Base-by-base conservation (phyloP, 2,888 invertebrate species). In the Oligia latruncula region DNA sequence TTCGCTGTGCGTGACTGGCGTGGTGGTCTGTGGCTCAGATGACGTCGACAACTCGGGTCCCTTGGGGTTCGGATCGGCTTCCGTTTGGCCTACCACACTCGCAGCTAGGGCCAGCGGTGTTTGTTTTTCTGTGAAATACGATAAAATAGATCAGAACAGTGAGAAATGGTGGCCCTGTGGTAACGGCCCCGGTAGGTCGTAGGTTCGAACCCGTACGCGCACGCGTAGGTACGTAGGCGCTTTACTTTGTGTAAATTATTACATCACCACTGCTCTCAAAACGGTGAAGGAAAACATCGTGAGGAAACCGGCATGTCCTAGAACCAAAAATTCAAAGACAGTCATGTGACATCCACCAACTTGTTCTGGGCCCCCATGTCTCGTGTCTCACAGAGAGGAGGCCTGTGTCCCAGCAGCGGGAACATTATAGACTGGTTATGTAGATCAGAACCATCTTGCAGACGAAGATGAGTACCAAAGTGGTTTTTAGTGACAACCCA, bases 11-110 rank as follows among this genome's bases (percentile, higher is more conserved):
- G 29, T 4, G 0, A 20, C 46, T 5, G 71, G 8, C 35, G 60
- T n/a, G 35, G 75, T 49, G 2, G 76, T 46, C 15, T 76, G 76
- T n/a, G 76, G 78, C 15, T 79, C 70, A 49, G 83, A 65, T 60
- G 70, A 40, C 9, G 74, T 8, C 43, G 43, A 68, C 43, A 78
- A 40, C n/a, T 71, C 71, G 8, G 79, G 74, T 5, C 29, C 9
- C 72, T 93, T 93, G 0, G 86, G 88, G 9, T 81, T 85, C 9
- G 85, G 86, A 3, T 55, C 85, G 17, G 90, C 89, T 55, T 91
- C 90, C 0, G 93, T 92, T 4, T 88, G 88, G 1, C 86, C 90
- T 79, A 90, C 87, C 43, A 89, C 58, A 13, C 88, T 71, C 0
- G 89, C 85, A 0, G 90, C 85, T 1, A 83, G 71, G 0, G 84